Evolutionary conservation across 2,797 vertebrate genomes (phyloP).

Genomic region (Astyanax mexicanus): DNA sequence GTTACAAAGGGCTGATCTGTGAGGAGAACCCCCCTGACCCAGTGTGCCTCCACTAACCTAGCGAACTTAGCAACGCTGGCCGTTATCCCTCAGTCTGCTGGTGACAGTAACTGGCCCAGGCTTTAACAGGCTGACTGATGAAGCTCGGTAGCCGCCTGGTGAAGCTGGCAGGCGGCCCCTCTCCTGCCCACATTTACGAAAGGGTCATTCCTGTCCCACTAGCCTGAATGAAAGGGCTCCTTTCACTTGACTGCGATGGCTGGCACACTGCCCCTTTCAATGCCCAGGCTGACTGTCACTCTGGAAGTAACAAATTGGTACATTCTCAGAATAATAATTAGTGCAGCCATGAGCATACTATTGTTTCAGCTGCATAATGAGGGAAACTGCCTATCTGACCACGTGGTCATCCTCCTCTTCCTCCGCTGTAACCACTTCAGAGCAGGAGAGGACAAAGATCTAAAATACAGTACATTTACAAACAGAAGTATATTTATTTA

Average conservation of each 20-base stretch:
- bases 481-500: background rate
- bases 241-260: constrained; percentile 78
- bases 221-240: constrained; percentile 85
- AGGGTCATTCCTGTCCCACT: constrained; percentile 83
- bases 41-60: background rate
- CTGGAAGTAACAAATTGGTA: constrained; percentile 99
- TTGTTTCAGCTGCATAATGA: constrained; percentile 90
- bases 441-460: background rate
- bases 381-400: constrained; percentile 84
- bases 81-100: constrained; percentile 77
- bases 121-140: constrained; percentile 69
- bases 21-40: constrained; percentile 2
- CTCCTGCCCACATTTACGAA: constrained; percentile 75
- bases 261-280: constrained; percentile 91
- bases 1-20: constrained; percentile 9
- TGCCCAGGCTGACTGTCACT: constrained; percentile 91
- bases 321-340: constrained; percentile 99
- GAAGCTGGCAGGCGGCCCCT: constrained; percentile 77
- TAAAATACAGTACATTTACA: background rate
- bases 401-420: constrained; percentile 81
- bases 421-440: constrained; percentile 32
- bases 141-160: constrained; percentile 73
- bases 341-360: constrained; percentile 92
- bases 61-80: constrained; percentile 69
- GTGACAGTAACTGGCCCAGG: constrained; percentile 76